Percentiles rank a stretch among this genome's conserved stretches.
phyloP scores from a whole-genome alignment of 1,140 invertebrate species.

The Pentalonia nigronervosa region DNA sequence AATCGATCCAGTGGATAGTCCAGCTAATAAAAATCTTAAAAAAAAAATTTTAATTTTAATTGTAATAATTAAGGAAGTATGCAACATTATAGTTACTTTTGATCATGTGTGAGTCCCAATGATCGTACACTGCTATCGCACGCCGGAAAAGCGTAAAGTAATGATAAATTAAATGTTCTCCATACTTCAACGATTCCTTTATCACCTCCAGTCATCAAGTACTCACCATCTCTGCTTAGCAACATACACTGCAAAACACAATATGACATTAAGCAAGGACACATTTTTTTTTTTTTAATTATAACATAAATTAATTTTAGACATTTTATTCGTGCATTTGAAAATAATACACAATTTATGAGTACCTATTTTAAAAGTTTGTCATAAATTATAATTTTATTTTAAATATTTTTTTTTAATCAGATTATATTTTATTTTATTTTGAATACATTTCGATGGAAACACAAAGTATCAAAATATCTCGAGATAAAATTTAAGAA shows the following conservation, averaged over 20 bases:
- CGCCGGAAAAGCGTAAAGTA: constrained; percentile 95
- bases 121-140: constrained; percentile 93
- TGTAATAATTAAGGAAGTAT: background rate
- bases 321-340: background rate
- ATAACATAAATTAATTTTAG: background rate
- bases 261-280: background rate
- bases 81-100: constrained; percentile 78
- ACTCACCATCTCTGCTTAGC: constrained; percentile 96
- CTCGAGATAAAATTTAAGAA: background rate
- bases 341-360: background rate
- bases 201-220: constrained; percentile 95
- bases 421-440: background rate
- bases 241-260: constrained; percentile 81
- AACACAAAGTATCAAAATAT: background rate
- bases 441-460: background rate
- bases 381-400: too few species aligned
- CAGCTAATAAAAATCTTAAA: constrained; percentile 92
- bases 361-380: background rate
- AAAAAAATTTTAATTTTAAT: constrained; percentile 60
- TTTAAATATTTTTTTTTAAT: background rate
- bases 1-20: constrained; percentile 94
- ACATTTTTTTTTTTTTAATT: background rate
- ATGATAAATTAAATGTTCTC: constrained; percentile 94
- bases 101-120: constrained; percentile 93
- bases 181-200: constrained; percentile 97